Evolutionary conservation across 1,140 invertebrate species (phyloP).

Genomic region (Euglossa dilemma): DNA sequence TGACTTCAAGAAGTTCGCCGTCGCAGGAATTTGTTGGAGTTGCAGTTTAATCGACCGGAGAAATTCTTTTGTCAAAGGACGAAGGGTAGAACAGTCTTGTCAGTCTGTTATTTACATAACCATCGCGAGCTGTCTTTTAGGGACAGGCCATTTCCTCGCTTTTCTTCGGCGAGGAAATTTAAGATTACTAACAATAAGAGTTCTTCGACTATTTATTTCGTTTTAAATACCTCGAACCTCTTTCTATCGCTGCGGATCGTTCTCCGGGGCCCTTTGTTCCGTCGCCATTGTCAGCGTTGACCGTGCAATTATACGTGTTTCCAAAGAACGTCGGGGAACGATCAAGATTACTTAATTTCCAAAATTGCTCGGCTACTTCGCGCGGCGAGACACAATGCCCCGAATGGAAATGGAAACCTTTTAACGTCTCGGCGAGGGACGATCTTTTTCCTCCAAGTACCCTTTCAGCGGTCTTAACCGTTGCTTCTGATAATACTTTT

Average conservation of each 20-base stretch:
- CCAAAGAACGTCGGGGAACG: not conserved
- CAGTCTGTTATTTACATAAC: no score
- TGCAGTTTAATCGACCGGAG: no score
- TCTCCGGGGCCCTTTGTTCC: not conserved
- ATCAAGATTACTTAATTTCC: constrained; percentile 13
- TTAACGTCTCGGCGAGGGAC: not conserved
- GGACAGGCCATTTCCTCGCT: no score
- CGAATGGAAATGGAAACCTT: constrained; percentile 1
- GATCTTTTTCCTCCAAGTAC: not conserved
- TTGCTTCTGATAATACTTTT: not conserved
- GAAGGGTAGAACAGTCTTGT: no score
- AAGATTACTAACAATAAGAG: not conserved
- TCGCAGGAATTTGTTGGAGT: no score
- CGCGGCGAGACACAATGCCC: not conserved
- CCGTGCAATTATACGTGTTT: not conserved
- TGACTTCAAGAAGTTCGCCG: no score
- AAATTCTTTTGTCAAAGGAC: no score
- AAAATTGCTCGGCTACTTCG: constrained; percentile 1
- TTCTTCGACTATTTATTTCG: not conserved
- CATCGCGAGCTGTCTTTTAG: no score
- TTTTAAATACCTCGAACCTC: not conserved
- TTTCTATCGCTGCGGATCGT: not conserved
- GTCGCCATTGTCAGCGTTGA: not conserved
- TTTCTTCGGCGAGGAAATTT: not conserved
- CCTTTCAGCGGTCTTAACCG: not conserved